Percentiles rank a stretch among this genome's conserved stretches.
phyloP scores from a whole-genome alignment of 1,140 invertebrate genomes.

The Thaumetopoea pityocampa region DNA sequence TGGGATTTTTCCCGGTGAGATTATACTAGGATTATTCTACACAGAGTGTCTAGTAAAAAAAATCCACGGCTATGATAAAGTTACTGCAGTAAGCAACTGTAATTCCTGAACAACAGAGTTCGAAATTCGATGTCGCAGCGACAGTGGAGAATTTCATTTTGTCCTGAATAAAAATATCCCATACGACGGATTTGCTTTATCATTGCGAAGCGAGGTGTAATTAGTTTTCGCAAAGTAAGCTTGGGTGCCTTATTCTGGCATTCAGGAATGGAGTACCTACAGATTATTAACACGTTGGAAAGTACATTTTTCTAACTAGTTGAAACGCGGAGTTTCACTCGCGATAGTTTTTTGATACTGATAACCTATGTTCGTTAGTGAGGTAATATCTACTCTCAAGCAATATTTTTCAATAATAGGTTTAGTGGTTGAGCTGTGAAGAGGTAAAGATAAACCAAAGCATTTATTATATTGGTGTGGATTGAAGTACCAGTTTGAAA shows the following conservation, averaged over 20 bases:
- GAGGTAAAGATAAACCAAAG: too few species aligned
- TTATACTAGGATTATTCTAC: constrained; percentile 73
- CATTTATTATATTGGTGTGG: too few species aligned
- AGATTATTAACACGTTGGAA: too few species aligned
- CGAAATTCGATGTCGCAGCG: constrained; percentile 11
- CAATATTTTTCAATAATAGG: too few species aligned
- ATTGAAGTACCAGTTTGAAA: too few species aligned
- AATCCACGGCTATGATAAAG: constrained; percentile 21
- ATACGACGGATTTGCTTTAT: constrained; percentile 73
- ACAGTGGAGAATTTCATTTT: constrained; percentile 59
- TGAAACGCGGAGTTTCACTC: too few species aligned
- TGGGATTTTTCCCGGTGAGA: constrained; percentile 73
- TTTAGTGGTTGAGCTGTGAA: too few species aligned
- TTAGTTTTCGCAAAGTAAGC: constrained; percentile 68
- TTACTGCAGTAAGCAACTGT: background rate
- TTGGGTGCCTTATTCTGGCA: constrained; percentile 40
- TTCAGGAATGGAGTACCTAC: too few species aligned
- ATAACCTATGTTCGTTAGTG: too few species aligned
- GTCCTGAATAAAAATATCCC: constrained; percentile 71
- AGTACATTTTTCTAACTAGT: too few species aligned
- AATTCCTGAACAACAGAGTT: constrained; percentile 12
- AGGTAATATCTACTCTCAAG: too few species aligned
- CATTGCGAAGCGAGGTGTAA: constrained; percentile 68
- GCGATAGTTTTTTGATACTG: too few species aligned
- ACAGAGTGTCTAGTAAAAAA: constrained; percentile 52